These are phyloP conservation scores for Champsocephalus gunnari DNA, from an alignment of 2,797 vertebrate species.

Conservation along the genomic window DNA sequence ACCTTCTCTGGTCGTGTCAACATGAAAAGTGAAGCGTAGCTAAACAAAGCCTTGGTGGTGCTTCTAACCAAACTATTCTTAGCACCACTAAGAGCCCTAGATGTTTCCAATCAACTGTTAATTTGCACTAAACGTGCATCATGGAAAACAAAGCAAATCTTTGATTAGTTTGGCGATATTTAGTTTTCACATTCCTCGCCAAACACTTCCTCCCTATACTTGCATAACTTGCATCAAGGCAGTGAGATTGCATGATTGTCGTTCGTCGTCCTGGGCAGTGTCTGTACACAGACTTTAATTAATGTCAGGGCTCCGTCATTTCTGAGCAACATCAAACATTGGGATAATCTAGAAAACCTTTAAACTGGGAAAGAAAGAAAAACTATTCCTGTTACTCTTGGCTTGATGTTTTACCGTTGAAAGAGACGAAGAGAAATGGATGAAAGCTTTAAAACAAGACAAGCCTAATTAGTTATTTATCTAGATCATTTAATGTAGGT, in stretches of 20 bases:
- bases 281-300: slow-evolving; percentile 81
- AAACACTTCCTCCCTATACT: slow-evolving; percentile 47
- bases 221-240: slow-evolving; percentile 72
- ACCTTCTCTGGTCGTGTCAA: background rate
- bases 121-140: slow-evolving; percentile 53
- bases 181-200: slow-evolving; percentile 58
- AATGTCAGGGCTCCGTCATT: slow-evolving; percentile 79
- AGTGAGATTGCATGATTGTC: slow-evolving; percentile 66
- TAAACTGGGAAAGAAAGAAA: slow-evolving; percentile 69
- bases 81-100: slow-evolving; percentile 13
- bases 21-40: slow-evolving; percentile 15
- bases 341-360: slow-evolving; percentile 76
- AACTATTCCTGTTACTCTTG: slow-evolving; percentile 77
- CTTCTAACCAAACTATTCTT: slow-evolving; percentile 15
- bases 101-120: slow-evolving; percentile 46
- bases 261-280: slow-evolving; percentile 78
- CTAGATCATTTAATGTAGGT: slow-evolving; percentile 55
- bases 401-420: slow-evolving; percentile 45
- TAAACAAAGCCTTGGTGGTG: slow-evolving; percentile 10
- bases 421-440: slow-evolving; percentile 49
- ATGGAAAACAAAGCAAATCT: slow-evolving; percentile 71
- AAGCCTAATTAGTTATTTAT: slow-evolving; percentile 59
- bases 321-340: slow-evolving; percentile 84
- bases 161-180: slow-evolving; percentile 61
- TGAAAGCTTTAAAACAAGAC: slow-evolving; percentile 42